Base-by-base conservation (phyloP, 92 coral and sea anemone species). In the Phenganax stokvisi region DNA sequence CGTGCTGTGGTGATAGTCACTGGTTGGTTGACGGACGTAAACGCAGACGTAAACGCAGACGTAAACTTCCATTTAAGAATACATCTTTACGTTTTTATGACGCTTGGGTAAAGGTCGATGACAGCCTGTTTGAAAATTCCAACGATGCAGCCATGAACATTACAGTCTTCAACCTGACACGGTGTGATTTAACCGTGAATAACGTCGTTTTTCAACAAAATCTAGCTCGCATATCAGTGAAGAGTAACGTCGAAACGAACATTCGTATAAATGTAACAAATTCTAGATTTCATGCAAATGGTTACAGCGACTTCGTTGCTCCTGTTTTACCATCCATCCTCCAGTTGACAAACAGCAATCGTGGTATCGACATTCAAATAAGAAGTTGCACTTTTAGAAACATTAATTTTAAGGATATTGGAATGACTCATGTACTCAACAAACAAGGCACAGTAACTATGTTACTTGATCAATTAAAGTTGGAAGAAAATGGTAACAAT, bases 11-110 rank as follows among this genome's bases (percentile, higher is more conserved):
- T 44, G 71, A 63, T 9, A 62, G 69, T 25, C 60, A 66, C 65
- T 84, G 87, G 87, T 12, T 84, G 10, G 57, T 76, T 16, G 57
- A 84, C 71, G 87, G 87, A 74, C 28, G 74, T 59, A 13, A 20
- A 20, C 31, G 51, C 60, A 8, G 11, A 44, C 25, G 25, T 20
- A 20, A 20, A 20, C 25, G 25, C 25, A 20, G 25, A 20, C 25
- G 25, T 20, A 20, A 20, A 20, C 25, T 20, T 20, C 25, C 25
- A 20, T 20, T 85, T 67, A 12, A 51, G 60, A 62, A 58, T 13
- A 68, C 87, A 53, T 76, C 84, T 15, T 74, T 85, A 53, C 77
- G 75, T 60, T 78, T 85, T 68, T 67, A 69, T 7, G 84, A 85
- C 47, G 83, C 76, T 56, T 67, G 66, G 8, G 57, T 44, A 0